A percentile compares a stretch with the other conserved stretches of the same genome.
phyloP scores from a whole-genome alignment of 2,113 vertebrate species.

The Perca schrenkii region DNA sequence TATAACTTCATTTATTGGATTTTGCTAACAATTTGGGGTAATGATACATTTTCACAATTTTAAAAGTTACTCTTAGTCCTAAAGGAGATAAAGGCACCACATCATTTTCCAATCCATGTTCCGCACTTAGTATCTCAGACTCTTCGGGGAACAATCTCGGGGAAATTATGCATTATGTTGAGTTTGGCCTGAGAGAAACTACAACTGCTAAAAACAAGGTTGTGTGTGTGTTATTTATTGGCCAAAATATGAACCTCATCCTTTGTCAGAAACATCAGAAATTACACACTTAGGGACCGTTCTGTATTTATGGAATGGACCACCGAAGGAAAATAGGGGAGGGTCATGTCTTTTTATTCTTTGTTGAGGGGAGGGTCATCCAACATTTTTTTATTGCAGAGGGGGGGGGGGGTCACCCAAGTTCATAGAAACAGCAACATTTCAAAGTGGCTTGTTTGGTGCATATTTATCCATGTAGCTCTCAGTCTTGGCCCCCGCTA shows the following conservation, averaged over 20 bases:
- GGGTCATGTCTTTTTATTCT: too few relatives aligned
- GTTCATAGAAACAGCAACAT: too few relatives aligned
- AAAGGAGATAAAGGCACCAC: neutral
- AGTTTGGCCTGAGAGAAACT: neutral
- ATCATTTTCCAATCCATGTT: neutral
- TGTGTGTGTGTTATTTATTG: neutral
- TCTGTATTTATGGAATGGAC: too few relatives aligned
- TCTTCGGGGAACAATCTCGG: neutral
- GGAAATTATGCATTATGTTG: neutral
- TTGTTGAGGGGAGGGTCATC: too few relatives aligned
- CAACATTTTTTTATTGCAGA: too few relatives aligned
- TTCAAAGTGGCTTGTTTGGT: too few relatives aligned
- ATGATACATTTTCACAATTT: constrained; percentile 13
- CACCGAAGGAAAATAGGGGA: too few relatives aligned
- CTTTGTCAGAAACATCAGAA: neutral
- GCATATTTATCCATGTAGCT: too few relatives aligned
- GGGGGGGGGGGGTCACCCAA: too few relatives aligned
- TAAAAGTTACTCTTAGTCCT: neutral
- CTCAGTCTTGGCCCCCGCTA: too few relatives aligned
- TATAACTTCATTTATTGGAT: neutral
- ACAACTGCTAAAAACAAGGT: neutral
- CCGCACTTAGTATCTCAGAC: neutral
- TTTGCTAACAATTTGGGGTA: neutral
- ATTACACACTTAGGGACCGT: neutral
- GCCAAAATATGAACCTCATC: neutral